phyloP scores from a whole-genome alignment of 2,888 invertebrate genomes.

The Apotomis turbidana region DNA sequence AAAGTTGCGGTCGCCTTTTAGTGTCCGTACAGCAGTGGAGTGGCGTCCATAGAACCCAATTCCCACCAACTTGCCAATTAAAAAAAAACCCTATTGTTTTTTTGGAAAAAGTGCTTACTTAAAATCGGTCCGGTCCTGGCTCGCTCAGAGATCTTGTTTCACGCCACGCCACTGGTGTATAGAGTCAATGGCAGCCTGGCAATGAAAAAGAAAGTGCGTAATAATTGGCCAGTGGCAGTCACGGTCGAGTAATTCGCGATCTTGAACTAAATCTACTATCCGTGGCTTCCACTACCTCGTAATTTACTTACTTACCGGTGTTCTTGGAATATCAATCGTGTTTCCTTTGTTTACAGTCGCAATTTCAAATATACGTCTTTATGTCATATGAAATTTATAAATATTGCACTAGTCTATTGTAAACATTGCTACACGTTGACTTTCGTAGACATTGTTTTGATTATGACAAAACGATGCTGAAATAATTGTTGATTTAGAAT shows the following conservation, averaged over 20 bases:
- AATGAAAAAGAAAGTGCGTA: conserved; percentile 30
- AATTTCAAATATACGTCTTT: not conserved
- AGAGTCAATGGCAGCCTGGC: conserved; percentile 2
- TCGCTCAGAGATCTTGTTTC: too few species aligned
- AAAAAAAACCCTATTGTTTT: too few species aligned
- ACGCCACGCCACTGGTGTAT: not conserved
- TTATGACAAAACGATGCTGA: too few species aligned
- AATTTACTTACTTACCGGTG: not conserved
- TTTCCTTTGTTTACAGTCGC: not conserved
- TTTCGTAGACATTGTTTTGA: not conserved
- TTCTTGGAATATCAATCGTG: not conserved
- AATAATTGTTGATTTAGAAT: too few species aligned
- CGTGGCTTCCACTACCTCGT: conserved; percentile 1
- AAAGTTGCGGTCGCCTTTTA: too few species aligned
- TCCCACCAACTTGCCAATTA: too few species aligned
- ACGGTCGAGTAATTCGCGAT: conserved; percentile 49
- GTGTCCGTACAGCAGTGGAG: too few species aligned
- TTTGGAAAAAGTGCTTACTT: too few species aligned
- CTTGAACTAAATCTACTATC: conserved; percentile 36
- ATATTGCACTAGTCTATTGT: not conserved
- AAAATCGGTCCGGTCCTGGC: too few species aligned
- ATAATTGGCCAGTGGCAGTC: conserved; percentile 42
- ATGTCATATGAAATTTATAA: not conserved
- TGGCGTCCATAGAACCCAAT: too few species aligned
- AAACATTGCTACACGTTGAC: not conserved